Evolutionary conservation across 2,888 invertebrate genomes (phyloP), one percentile per base, ranked within the genome.

Genomic region (Cinara cedri): DNA sequence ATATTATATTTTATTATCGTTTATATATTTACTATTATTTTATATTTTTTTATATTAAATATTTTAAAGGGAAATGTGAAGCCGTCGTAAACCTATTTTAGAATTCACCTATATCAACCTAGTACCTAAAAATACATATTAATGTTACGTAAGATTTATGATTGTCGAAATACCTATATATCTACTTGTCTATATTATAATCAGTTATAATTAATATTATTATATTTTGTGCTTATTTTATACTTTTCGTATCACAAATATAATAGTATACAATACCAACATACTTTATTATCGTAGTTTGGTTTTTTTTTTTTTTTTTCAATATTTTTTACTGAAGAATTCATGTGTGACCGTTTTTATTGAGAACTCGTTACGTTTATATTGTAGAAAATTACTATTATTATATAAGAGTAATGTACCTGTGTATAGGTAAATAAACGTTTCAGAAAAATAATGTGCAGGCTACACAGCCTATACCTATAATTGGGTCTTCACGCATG

Each of bases 401-500:
- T 78, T 78, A 70, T 21, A 60, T 60, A 78, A 78, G 49, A 57
- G 42, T 49, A 1, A 51, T 14, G 10, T 19, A 54, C n/a, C 19
- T 19, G 1, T 19, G 1, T 10, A 21, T 2, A 75, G 42, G 51
- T 62, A 60, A 70, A 78, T 70, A 62, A 70, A 75, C 44, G 62
- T 51, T 51, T 51, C 49, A 42, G 57, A 62, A 19, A 70, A 70
- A 70, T 78, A n/a, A 70, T 68, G 44, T 34, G 6, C 24, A 16
- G n/a, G 55, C 55, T 19, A 57, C 19, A 19, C 19, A 11, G 66
- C 46, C 66, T 78, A 78, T 78, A 57, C 54, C 75, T 26, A n/a
- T n/a, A 76, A 76, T 78, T 78, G 57, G n/a, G 78, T 70, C 78
- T 70, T 78, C 60, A 78, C 60, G 68, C 78, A 62, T 78, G 68